phyloP scores from a whole-genome alignment of 2,888 invertebrate genomes.

The Mactromeris polynyma region DNA sequence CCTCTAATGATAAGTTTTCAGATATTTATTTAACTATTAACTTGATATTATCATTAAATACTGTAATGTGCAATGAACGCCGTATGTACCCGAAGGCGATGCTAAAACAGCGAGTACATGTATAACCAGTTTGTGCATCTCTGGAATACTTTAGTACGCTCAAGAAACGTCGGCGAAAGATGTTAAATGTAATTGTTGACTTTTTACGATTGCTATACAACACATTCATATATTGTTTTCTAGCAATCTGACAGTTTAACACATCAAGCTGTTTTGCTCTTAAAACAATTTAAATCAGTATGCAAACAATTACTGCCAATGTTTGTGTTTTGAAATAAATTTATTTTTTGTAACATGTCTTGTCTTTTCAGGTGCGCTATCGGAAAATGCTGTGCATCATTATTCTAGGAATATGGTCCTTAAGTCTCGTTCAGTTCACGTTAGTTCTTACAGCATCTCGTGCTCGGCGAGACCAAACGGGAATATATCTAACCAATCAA shows the following conservation, averaged over 20 bases:
- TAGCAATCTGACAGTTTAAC: background rate
- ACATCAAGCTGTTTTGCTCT: background rate
- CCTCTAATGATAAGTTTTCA: too few relatives aligned
- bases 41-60: too few relatives aligned
- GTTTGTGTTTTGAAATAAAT: background rate
- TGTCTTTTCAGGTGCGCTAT: slow-evolving; percentile 85
- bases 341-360: background rate
- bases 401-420: slow-evolving; percentile 96
- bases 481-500: slow-evolving; percentile 26
- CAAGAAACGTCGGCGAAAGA: too few relatives aligned
- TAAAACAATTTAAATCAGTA: background rate
- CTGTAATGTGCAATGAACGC: too few relatives aligned
- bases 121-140: too few relatives aligned
- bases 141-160: too few relatives aligned
- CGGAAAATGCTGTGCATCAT: slow-evolving; percentile 94
- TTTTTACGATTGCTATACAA: background rate
- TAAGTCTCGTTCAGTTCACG: slow-evolving; percentile 97
- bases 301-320: too few relatives aligned
- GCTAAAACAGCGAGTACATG: too few relatives aligned
- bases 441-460: slow-evolving; percentile 96
- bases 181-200: background rate
- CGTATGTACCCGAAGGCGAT: too few relatives aligned
- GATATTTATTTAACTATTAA: too few relatives aligned
- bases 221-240: background rate
- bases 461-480: slow-evolving; percentile 79